Conservation (phyloP, 2,797 vertebrate genomes). For the Clamator glandarius region DNA sequence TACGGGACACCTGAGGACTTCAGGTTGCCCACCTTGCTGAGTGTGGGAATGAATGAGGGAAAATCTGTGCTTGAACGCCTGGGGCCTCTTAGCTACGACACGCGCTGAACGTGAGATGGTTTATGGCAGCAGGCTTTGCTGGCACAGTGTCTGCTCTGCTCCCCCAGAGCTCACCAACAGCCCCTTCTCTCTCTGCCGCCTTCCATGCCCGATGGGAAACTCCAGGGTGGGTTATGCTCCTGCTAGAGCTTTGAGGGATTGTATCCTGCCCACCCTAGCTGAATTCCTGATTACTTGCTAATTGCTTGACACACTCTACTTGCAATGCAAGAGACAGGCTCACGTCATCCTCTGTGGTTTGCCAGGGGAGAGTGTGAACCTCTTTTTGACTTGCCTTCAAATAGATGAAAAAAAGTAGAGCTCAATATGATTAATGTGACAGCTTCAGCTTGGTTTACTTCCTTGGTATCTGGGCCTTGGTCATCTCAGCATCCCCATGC, state of each 20-base stretch:
- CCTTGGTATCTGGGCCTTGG: neutral
- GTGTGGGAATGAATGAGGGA: neutral
- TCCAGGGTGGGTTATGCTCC: slow-evolving; percentile 48
- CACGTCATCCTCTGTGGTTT: slow-evolving; percentile 65
- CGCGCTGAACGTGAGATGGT: neutral
- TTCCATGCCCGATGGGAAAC: slow-evolving; percentile 29
- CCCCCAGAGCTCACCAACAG: neutral
- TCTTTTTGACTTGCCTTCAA: slow-evolving; percentile 60
- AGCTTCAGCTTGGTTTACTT: slow-evolving; percentile 43
- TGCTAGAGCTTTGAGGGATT: slow-evolving; percentile 51
- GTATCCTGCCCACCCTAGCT: slow-evolving; percentile 56
- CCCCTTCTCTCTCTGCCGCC: slow-evolving; percentile 52
- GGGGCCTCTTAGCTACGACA: neutral
- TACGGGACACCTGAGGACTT: neutral
- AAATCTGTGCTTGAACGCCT: neutral
- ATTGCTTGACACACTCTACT: slow-evolving; percentile 68
- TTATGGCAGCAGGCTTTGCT: slow-evolving; percentile 1
- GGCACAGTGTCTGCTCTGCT: neutral
- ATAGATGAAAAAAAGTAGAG: slow-evolving; percentile 60
- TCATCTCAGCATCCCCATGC: neutral
- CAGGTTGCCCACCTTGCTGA: neutral
- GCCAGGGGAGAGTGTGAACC: slow-evolving; percentile 55
- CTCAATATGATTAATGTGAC: slow-evolving; percentile 61
- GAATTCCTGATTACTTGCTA: slow-evolving; percentile 69
- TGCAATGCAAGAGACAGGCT: slow-evolving; percentile 64